Base-by-base conservation (phyloP, 92 coral and sea anemone genomes). In the Umimayanthus chanpuru region DNA sequence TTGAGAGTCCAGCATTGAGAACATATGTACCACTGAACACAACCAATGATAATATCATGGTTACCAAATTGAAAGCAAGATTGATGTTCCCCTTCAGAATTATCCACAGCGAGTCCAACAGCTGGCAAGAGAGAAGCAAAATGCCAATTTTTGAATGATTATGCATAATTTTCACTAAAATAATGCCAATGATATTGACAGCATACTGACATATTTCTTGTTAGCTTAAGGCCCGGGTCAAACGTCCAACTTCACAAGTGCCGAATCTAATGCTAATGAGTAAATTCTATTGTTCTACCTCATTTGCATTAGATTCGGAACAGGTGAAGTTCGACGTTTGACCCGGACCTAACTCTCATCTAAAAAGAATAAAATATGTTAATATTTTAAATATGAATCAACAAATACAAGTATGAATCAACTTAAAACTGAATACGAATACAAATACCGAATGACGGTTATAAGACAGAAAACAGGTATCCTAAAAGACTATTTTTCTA, bases 11-110 rank as follows among this genome's bases (percentile, higher is more conserved):
- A 94, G 98, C 88, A 80, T 97, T 97, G 86, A 97, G 98, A 38
- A 97, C 93, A 73, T 97, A 97, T 5, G 98, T 93, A 4, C 99
- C 99, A 88, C 99, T 97, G 89, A 96, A 95, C 81, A 97, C 94
- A 50, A 97, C 95, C 92, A 97, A 68, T 43, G 98, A 97, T 4
- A 97, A 85, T 82, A 94, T 91, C 86, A 91, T 93, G 71, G 99
- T 97, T 16, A 97, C 96, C 79, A 97, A 88, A 82, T 93, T 97
- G 81, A 97, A 83, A 12, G 95, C 98, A 91, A 97, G 91, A 87
- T 88, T 95, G 85, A 97, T 88, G 73, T 97, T 97, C 82, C 99
- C 98, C 79, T 95, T 97, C 65, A 97, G 56, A 74, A 97, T 94
- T 41, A 89, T 85, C 97, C 98, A 97, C 55, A 97, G 88, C 21